Conservation (phyloP, 2,888 invertebrate genomes). For the Pyralis farinalis region DNA sequence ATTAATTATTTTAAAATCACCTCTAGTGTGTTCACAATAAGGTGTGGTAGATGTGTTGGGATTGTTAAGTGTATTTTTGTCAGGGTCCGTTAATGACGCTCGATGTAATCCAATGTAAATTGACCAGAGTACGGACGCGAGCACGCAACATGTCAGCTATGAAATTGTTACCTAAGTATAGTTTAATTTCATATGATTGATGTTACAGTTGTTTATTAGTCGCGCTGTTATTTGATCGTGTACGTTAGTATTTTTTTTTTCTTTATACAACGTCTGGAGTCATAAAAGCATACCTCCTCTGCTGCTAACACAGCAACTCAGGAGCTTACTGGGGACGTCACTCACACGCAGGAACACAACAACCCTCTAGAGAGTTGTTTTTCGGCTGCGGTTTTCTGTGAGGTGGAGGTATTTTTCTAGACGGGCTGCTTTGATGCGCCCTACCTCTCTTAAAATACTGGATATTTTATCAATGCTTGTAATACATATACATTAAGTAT, state of each 20-base stretch:
- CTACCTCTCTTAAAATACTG: too few relatives aligned
- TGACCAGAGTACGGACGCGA: constrained; percentile 49
- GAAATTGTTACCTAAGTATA: constrained; percentile 70
- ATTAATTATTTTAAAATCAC: constrained; percentile 32
- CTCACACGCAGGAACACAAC: too few relatives aligned
- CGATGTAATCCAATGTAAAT: constrained; percentile 75
- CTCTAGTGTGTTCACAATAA: constrained; percentile 27
- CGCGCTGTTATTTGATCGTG: background rate
- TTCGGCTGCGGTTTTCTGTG: too few relatives aligned
- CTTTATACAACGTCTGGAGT: too few relatives aligned
- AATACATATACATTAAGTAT: too few relatives aligned
- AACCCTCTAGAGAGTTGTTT: too few relatives aligned
- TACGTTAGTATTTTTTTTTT: background rate
- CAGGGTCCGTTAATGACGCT: constrained; percentile 67
- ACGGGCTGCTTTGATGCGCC: too few relatives aligned
- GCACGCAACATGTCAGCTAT: constrained; percentile 78
- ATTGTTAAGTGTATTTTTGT: constrained; percentile 35
- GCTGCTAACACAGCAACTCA: too few relatives aligned
- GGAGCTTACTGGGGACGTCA: too few relatives aligned
- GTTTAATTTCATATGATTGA: constrained; percentile 61
- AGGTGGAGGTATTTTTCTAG: too few relatives aligned
- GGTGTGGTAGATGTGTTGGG: constrained; percentile 19
- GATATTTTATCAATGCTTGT: too few relatives aligned
- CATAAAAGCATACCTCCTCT: too few relatives aligned
- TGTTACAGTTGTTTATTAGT: constrained; percentile 37